Evolutionary conservation across 2,888 invertebrate species (phyloP).

Genomic region (Clusia tigrina): DNA sequence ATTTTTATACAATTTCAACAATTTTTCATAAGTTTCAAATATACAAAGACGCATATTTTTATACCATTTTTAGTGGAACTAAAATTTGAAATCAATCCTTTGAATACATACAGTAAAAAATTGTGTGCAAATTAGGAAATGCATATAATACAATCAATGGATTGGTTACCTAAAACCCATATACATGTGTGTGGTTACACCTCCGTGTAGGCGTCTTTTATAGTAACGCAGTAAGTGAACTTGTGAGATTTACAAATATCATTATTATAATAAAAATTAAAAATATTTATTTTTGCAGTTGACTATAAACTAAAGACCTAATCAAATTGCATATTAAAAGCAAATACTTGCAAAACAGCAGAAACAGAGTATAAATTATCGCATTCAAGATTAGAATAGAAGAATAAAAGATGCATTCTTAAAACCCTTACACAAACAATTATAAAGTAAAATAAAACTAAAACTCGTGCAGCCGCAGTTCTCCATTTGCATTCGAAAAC

Average conservation of each 20-base stretch:
- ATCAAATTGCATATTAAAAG: too few species aligned
- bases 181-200: background rate
- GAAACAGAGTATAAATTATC: too few species aligned
- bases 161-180: too few species aligned
- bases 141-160: constrained; percentile 3
- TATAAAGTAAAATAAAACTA: constrained; percentile 14
- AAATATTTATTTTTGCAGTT: too few species aligned
- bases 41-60: too few species aligned
- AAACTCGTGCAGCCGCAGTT: constrained; percentile 5
- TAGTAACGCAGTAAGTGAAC: too few species aligned
- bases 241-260: background rate
- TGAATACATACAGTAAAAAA: background rate
- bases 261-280: background rate
- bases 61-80: background rate
- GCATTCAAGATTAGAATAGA: too few species aligned
- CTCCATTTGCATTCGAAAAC: constrained; percentile 29
- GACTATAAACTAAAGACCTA: too few species aligned
- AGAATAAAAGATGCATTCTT: too few species aligned
- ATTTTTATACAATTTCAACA: background rate
- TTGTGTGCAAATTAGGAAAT: background rate
- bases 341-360: too few species aligned
- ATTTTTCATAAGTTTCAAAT: too few species aligned
- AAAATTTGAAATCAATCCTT: background rate
- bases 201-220: background rate
- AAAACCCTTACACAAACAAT: too few species aligned